Conservation (phyloP, 2,113 vertebrate genomes). For the Lophochroa leadbeateri region DNA sequence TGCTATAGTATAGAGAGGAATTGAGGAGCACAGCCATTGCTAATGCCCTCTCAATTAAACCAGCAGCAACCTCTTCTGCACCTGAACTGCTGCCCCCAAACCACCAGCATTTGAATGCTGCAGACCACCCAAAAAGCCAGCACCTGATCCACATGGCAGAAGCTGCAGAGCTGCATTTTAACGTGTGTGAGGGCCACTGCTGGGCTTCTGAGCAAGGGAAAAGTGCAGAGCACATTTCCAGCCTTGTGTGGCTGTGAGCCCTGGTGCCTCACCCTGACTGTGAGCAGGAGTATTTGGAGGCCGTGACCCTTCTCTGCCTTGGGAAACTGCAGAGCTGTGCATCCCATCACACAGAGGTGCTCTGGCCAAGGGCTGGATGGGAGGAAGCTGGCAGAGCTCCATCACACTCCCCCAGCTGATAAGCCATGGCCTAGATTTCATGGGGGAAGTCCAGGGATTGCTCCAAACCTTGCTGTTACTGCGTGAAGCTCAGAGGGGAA, state of each 20-base stretch:
- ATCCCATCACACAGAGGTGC: background rate
- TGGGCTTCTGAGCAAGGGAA: background rate
- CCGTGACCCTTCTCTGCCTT: background rate
- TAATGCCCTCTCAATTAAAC: background rate
- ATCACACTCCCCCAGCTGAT: background rate
- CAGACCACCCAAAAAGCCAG: background rate
- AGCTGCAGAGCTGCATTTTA: background rate
- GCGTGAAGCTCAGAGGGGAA: background rate
- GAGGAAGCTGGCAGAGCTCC: background rate
- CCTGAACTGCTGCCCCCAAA: background rate
- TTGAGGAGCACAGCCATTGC: rapidly evolving
- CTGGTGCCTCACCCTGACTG: background rate
- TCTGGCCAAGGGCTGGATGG: background rate
- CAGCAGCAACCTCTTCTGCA: background rate
- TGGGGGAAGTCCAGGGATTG: background rate
- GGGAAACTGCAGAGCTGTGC: background rate
- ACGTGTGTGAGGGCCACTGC: rapidly evolving
- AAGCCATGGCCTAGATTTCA: rapidly evolving
- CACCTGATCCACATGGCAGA: background rate
- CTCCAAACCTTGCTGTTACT: background rate
- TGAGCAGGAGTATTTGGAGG: background rate
- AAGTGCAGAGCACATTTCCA: background rate
- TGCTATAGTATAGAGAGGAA: rapidly evolving
- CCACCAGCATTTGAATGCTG: background rate
- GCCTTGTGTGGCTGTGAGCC: rapidly evolving